These are phyloP conservation scores for Scaptomyza reducta DNA, from an alignment of 2,888 invertebrate genomes.

Conservation along the genomic window DNA sequence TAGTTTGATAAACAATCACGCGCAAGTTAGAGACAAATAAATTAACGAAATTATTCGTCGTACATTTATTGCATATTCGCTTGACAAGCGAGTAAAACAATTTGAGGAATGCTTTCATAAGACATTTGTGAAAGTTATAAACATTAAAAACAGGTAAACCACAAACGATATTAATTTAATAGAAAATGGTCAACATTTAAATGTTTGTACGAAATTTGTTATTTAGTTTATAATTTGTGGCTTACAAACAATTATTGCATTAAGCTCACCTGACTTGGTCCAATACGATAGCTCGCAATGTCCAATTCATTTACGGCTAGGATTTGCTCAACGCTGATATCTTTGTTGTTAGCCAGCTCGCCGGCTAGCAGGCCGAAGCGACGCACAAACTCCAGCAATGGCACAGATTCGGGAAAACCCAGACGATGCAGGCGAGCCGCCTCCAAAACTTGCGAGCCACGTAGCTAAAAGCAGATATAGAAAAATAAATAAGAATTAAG, in stretches of 20 bases:
- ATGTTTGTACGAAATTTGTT: too few species aligned
- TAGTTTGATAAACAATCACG: not conserved
- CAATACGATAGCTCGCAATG: slow-evolving; percentile 93
- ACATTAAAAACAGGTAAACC: too few species aligned
- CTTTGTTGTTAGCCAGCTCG: slow-evolving; percentile 79
- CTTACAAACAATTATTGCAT: too few species aligned
- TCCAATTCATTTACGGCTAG: slow-evolving; percentile 93
- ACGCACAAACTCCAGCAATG: slow-evolving; percentile 94
- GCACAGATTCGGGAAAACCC: slow-evolving; percentile 96
- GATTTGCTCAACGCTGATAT: slow-evolving; percentile 91
- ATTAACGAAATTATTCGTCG: not conserved
- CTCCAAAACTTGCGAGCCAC: slow-evolving; percentile 95
- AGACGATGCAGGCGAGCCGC: slow-evolving; percentile 95
- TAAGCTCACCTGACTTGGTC: slow-evolving; percentile 92
- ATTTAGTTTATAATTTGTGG: too few species aligned
- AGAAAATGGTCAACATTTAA: too few species aligned
- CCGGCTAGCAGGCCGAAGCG: slow-evolving; percentile 88
- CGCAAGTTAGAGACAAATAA: not conserved
- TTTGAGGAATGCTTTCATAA: not conserved
- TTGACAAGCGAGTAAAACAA: not conserved
- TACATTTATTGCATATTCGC: not conserved
- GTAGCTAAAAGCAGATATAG: slow-evolving; percentile 86
- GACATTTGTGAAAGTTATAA: too few species aligned
- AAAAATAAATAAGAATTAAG: slow-evolving; percentile 26
- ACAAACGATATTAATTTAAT: too few species aligned